Percentiles rank a stretch among this genome's conserved stretches.
Conservation (phyloP, 2,797 vertebrate species). For the Halcyon smyrnensis region DNA sequence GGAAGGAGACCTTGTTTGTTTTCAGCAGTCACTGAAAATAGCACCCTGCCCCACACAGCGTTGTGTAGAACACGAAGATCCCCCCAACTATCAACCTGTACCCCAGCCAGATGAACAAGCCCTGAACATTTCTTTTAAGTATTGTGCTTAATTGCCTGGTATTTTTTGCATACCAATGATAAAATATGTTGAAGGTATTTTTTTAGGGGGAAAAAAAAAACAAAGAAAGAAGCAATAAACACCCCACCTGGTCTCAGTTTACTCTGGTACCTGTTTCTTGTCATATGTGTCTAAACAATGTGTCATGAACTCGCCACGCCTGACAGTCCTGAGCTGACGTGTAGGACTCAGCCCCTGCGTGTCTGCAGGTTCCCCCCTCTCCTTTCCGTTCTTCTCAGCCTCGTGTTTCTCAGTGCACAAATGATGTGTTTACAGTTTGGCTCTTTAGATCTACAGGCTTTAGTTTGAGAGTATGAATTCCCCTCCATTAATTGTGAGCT, state of each 20-base stretch:
- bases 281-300: not conserved
- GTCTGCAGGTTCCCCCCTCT: not conserved
- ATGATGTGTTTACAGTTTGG: not conserved
- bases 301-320: not conserved
- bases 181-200: not conserved
- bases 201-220: not conserved
- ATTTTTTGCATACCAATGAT: not conserved
- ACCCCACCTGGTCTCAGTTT: not conserved
- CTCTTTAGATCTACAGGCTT: not conserved
- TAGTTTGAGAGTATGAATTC: not conserved
- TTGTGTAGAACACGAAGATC: not conserved
- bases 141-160: not conserved
- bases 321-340: not conserved
- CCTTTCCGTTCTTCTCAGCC: not conserved
- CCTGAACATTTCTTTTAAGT: not conserved
- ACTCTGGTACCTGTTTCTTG: not conserved
- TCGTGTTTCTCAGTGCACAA: not conserved
- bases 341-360: not conserved
- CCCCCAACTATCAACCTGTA: fast-evolving
- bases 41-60: not conserved
- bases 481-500: not conserved
- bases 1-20: not conserved
- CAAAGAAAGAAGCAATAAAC: not conserved
- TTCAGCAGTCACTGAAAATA: not conserved
- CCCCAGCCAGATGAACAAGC: not conserved